Conservation (phyloP, 2,113 vertebrate species). For the Hystrix brachyura region DNA sequence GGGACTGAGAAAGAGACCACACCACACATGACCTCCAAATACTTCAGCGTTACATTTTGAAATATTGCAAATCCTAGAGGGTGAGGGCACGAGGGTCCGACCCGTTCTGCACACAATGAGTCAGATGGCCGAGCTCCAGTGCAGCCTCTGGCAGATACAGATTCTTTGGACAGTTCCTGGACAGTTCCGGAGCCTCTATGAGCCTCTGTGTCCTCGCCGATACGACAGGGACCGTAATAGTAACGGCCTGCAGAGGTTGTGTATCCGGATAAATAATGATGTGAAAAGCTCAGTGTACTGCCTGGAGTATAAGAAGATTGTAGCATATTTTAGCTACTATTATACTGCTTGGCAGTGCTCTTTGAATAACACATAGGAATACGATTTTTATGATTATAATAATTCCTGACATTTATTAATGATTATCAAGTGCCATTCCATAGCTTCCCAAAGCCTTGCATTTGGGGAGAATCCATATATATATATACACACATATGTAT, state of each 20-base stretch:
- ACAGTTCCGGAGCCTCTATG: background rate
- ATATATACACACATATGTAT: too few species aligned
- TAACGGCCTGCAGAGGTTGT: background rate
- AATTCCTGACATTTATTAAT: constrained; percentile 50
- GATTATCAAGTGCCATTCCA: background rate
- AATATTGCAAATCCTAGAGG: background rate
- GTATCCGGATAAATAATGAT: background rate
- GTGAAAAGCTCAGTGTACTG: background rate
- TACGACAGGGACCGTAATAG: background rate
- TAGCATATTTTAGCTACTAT: background rate
- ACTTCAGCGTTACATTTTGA: background rate
- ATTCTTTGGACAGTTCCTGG: background rate
- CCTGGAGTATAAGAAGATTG: background rate
- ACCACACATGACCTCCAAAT: background rate
- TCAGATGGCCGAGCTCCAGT: background rate
- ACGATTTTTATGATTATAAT: background rate
- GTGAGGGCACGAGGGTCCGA: background rate
- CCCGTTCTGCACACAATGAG: background rate
- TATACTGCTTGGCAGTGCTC: constrained; percentile 33
- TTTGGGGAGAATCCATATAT: background rate
- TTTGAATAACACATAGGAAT: background rate
- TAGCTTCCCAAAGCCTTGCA: background rate
- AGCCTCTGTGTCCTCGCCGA: background rate
- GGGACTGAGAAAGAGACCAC: background rate
- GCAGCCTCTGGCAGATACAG: background rate